phyloP scores from a whole-genome alignment of 2,888 invertebrate genomes.

The Leptinotarsa tumamoca region DNA sequence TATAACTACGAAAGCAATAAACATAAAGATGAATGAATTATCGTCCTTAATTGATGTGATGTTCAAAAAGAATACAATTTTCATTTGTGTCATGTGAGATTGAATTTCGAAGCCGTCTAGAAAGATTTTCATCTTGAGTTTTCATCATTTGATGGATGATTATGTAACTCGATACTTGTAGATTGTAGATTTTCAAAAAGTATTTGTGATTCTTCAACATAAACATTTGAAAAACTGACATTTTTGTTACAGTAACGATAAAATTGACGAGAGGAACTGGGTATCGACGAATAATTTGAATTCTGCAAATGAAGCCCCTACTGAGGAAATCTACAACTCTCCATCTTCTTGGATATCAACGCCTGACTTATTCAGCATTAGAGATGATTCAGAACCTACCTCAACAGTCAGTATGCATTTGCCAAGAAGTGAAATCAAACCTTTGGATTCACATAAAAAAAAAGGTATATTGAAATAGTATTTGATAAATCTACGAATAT shows the following conservation, averaged over 20 bases:
- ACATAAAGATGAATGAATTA: too few relatives aligned
- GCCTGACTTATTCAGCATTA: constrained; percentile 79
- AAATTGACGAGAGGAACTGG: constrained; percentile 74
- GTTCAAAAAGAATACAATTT: too few relatives aligned
- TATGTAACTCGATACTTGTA: too few relatives aligned
- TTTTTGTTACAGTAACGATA: constrained; percentile 49
- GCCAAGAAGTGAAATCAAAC: constrained; percentile 75
- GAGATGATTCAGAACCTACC: constrained; percentile 73
- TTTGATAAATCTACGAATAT: not conserved
- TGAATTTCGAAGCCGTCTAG: too few relatives aligned
- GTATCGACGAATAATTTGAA: constrained; percentile 81
- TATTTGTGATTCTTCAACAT: too few relatives aligned
- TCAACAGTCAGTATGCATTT: constrained; percentile 76
- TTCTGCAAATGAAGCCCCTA: constrained; percentile 52
- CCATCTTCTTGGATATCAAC: constrained; percentile 84
- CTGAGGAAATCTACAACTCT: constrained; percentile 53
- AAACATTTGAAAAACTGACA: too few relatives aligned
- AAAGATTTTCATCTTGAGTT: too few relatives aligned
- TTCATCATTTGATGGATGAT: too few relatives aligned
- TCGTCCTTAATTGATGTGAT: too few relatives aligned
- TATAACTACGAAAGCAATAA: too few relatives aligned
- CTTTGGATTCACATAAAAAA: constrained; percentile 71
- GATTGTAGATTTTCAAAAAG: too few relatives aligned
- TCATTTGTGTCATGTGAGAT: too few relatives aligned
- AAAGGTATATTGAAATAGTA: constrained; percentile 50